phyloP scores from a whole-genome alignment of 2,888 invertebrate genomes.

The Drosophila mayaguana region DNA sequence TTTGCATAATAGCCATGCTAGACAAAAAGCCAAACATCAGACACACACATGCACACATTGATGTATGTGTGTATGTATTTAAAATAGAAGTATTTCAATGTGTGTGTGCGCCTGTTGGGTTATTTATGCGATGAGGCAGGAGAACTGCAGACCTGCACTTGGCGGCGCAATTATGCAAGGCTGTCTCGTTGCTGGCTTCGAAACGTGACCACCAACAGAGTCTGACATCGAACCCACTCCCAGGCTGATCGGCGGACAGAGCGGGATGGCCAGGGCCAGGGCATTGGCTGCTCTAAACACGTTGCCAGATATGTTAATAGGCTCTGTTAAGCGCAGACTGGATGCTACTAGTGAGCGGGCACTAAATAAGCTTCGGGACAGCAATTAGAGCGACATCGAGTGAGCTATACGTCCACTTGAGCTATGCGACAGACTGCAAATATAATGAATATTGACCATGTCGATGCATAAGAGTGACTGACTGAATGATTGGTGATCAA shows the following conservation, averaged over 20 bases:
- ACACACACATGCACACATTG: background rate
- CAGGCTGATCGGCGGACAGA: slow-evolving; percentile 44
- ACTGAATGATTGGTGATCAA: background rate
- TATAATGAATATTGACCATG: slow-evolving; percentile 1
- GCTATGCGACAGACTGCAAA: background rate
- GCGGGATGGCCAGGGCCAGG: slow-evolving; percentile 18
- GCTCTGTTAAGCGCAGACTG: slow-evolving; percentile 74
- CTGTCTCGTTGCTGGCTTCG: slow-evolving; percentile 49
- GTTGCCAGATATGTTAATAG: slow-evolving; percentile 78
- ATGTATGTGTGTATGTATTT: slow-evolving; percentile 20
- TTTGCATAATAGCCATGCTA: slow-evolving; percentile 73
- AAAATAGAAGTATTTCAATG: slow-evolving; percentile 35
- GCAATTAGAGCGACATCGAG: slow-evolving; percentile 40
- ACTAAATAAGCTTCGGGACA: slow-evolving; percentile 54
- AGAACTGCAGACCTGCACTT: slow-evolving; percentile 63
- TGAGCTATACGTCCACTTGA: background rate
- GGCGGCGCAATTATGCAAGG: slow-evolving; percentile 77
- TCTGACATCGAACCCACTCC: slow-evolving; percentile 26
- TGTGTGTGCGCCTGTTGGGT: slow-evolving; percentile 42
- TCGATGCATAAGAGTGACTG: no score
- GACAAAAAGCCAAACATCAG: slow-evolving; percentile 65
- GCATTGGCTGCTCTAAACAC: slow-evolving; percentile 45
- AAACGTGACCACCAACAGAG: slow-evolving; percentile 76
- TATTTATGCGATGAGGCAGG: slow-evolving; percentile 65
- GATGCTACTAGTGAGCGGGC: slow-evolving; percentile 59